Percentiles rank a stretch among this genome's conserved stretches.
Evolutionary conservation across 2,113 vertebrate genomes (phyloP).

Genomic region (Colinus virginianus): DNA sequence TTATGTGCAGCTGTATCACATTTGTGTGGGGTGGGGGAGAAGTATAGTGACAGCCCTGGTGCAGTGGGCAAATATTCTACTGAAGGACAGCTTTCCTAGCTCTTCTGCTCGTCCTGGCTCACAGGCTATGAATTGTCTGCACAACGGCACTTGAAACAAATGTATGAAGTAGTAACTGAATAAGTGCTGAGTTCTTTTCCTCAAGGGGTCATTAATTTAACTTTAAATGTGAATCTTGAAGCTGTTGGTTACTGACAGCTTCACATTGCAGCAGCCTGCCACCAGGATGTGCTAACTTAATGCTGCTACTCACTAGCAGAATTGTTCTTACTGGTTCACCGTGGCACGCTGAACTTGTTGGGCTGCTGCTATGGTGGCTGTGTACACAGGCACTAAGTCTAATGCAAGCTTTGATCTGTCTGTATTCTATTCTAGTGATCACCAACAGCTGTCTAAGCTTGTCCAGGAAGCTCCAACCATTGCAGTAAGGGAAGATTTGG

Average conservation of each 20-base stretch:
- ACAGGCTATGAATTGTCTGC: not conserved
- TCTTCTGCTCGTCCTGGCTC: not conserved
- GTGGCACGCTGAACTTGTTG: not conserved
- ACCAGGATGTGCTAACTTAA: not conserved
- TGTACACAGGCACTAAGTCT: not conserved
- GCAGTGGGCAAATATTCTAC: not conserved
- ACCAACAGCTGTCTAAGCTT: slow-evolving; percentile 87
- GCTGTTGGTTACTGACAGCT: not conserved
- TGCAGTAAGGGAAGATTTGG: slow-evolving; percentile 82
- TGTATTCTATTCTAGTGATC: slow-evolving; percentile 78
- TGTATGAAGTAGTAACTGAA: not conserved
- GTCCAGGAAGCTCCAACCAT: slow-evolving; percentile 79
- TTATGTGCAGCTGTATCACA: not conserved
- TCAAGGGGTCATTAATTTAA: not conserved
- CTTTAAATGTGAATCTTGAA: not conserved
- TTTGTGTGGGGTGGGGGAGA: not conserved
- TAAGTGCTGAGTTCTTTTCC: not conserved
- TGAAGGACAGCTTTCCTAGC: not conserved
- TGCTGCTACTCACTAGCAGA: not conserved
- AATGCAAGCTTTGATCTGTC: not conserved
- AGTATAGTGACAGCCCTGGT: not conserved
- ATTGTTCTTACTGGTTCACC: not conserved
- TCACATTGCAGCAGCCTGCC: not conserved
- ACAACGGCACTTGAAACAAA: not conserved
- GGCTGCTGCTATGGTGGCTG: not conserved